Evolutionary conservation across 1,140 invertebrate species (phyloP).

Genomic region (Danaus melanippus): DNA sequence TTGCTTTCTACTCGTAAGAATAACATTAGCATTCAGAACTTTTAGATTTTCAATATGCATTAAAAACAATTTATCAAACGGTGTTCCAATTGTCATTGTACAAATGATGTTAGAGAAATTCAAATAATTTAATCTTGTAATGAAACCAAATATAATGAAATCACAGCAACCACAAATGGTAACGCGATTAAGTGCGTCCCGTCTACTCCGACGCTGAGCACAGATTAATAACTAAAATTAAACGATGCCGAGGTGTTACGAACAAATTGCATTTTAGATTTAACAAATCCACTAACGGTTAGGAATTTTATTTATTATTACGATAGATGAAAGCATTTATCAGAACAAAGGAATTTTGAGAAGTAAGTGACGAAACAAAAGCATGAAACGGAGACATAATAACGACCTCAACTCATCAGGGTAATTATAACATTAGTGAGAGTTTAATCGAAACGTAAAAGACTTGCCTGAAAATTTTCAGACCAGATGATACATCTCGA

Average conservation of each 20-base stretch:
- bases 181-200: slow-evolving; percentile 15
- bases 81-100: neutral
- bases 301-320: too few relatives aligned
- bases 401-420: slow-evolving; percentile 5
- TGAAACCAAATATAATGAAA: slow-evolving; percentile 15
- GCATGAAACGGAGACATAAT: slow-evolving; percentile 1
- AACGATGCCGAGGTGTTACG: neutral
- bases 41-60: too few relatives aligned
- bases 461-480: slow-evolving; percentile 15
- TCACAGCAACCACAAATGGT: slow-evolving; percentile 13
- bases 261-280: too few relatives aligned
- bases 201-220: slow-evolving; percentile 11
- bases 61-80: too few relatives aligned
- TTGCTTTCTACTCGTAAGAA: too few relatives aligned
- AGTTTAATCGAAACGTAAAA: slow-evolving; percentile 13
- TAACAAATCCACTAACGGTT: too few relatives aligned
- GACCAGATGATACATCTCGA: slow-evolving; percentile 11
- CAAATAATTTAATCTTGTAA: slow-evolving; percentile 24
- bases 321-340: too few relatives aligned
- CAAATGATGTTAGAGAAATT: slow-evolving; percentile 19
- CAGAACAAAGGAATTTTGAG: neutral
- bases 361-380: slow-evolving; percentile 6
- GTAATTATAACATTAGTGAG: slow-evolving; percentile 16
- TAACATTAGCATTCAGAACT: too few relatives aligned
- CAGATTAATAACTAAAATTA: slow-evolving; percentile 20